These are phyloP conservation scores for Microplitis deprimator DNA, from an alignment of 2,888 invertebrate genomes.

Conservation along the genomic window DNA sequence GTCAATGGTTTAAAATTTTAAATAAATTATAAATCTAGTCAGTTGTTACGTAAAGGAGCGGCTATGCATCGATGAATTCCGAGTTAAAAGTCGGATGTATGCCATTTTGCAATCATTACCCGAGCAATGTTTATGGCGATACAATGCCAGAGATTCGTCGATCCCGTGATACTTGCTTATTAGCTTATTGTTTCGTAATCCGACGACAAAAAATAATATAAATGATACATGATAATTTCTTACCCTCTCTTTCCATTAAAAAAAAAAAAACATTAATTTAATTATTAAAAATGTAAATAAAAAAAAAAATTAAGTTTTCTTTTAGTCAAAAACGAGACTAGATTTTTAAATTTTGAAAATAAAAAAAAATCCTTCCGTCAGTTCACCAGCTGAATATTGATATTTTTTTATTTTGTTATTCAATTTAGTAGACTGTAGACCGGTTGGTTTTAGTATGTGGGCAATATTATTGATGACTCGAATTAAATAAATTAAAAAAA, in stretches of 20 bases:
- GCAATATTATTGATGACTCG: too few relatives aligned
- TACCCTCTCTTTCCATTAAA: not conserved
- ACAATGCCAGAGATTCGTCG: conserved; percentile 43
- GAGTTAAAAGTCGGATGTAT: conserved; percentile 64
- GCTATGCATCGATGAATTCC: conserved; percentile 63
- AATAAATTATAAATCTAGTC: conserved; percentile 39
- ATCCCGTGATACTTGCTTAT: conserved; percentile 65
- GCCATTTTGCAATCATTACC: conserved; percentile 69
- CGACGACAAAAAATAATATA: conserved; percentile 12
- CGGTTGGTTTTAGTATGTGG: too few relatives aligned
- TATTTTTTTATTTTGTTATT: too few relatives aligned
- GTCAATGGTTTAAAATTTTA: conserved; percentile 19
- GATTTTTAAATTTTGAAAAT: too few relatives aligned
- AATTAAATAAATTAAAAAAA: too few relatives aligned
- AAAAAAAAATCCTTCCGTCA: too few relatives aligned
- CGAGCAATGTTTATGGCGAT: conserved; percentile 67
- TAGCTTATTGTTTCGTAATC: conserved; percentile 66
- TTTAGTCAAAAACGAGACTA: too few relatives aligned
- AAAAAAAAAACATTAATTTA: conserved; percentile 6
- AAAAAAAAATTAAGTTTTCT: too few relatives aligned
- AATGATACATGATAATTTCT: conserved; percentile 17
- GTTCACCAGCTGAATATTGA: too few relatives aligned
- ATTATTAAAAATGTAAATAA: not conserved
- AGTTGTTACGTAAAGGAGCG: conserved; percentile 43
- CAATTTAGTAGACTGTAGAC: too few relatives aligned